phyloP scores from a whole-genome alignment of 2,888 invertebrate genomes.

The Seira musarum region DNA sequence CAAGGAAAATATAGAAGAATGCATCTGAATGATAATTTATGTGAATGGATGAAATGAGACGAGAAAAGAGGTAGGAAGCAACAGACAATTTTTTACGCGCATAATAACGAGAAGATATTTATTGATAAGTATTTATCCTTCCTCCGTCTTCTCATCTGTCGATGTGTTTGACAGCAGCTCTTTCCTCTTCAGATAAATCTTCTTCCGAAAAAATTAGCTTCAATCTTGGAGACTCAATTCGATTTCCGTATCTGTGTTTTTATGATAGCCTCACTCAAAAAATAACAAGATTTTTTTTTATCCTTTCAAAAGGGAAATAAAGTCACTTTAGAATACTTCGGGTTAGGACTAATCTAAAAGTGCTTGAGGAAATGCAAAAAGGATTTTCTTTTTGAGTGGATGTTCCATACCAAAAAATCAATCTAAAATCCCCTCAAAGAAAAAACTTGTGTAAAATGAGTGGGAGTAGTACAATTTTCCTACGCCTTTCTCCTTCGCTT shows the following conservation, averaged over 20 bases:
- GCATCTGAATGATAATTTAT: constrained; percentile 46
- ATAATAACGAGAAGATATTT: constrained; percentile 10
- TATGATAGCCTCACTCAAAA: background rate
- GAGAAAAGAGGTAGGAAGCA: constrained; percentile 50
- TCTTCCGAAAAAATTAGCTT: background rate
- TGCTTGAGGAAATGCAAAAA: background rate
- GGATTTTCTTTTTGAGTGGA: background rate
- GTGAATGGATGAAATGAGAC: constrained; percentile 38
- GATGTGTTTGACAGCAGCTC: constrained; percentile 51
- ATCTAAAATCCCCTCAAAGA: background rate
- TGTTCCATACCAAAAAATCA: background rate
- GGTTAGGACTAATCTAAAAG: background rate
- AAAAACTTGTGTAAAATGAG: background rate
- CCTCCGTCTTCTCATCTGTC: constrained; percentile 2
- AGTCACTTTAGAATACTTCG: background rate
- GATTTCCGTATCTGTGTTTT: background rate
- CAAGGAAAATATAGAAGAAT: constrained; percentile 38
- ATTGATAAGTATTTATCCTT: constrained; percentile 33
- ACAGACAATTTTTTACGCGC: constrained; percentile 16
- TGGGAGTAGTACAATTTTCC: background rate
- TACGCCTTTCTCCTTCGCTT: too few relatives aligned
- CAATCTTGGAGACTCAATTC: background rate
- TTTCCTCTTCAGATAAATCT: constrained; percentile 15
- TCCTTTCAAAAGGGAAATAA: background rate
- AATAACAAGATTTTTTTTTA: background rate